Conservation (phyloP, 2,888 invertebrate species). For the Osedax fenrisi region DNA sequence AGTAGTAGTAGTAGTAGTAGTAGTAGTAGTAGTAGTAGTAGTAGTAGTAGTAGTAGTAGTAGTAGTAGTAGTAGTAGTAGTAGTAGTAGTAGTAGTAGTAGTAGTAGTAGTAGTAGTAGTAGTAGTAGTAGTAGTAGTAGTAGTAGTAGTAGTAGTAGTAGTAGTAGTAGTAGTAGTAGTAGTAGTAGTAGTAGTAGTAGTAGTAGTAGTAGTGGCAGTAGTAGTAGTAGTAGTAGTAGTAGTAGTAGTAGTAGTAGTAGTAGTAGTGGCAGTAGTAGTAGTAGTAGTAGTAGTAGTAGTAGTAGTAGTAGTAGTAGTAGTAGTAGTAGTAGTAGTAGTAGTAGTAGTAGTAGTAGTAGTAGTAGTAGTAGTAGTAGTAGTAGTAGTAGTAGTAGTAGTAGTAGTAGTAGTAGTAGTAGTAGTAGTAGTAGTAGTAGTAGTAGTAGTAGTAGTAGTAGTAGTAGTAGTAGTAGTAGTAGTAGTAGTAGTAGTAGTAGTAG, state of each 20-base stretch:
- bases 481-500: slow-evolving; percentile 30
- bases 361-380: slow-evolving; percentile 30
- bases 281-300: slow-evolving; percentile 31
- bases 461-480: slow-evolving; percentile 32
- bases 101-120: slow-evolving; percentile 31
- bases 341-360: slow-evolving; percentile 31
- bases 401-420: slow-evolving; percentile 31
- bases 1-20: slow-evolving; percentile 29
- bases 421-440: slow-evolving; percentile 31
- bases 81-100: slow-evolving; percentile 31
- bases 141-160: slow-evolving; percentile 32
- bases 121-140: slow-evolving; percentile 28
- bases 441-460: slow-evolving; percentile 29
- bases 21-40: slow-evolving; percentile 30
- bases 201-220: slow-evolving; percentile 7
- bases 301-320: slow-evolving; percentile 30
- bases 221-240: neutral
- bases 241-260: neutral
- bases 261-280: slow-evolving; percentile 18
- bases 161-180: slow-evolving; percentile 30
- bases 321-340: slow-evolving; percentile 30
- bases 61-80: slow-evolving; percentile 29
- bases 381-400: slow-evolving; percentile 30
- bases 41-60: slow-evolving; percentile 30
- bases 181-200: slow-evolving; percentile 30